Base-by-base conservation (phyloP, 1,140 invertebrate genomes). In the Leucophenga varia region DNA sequence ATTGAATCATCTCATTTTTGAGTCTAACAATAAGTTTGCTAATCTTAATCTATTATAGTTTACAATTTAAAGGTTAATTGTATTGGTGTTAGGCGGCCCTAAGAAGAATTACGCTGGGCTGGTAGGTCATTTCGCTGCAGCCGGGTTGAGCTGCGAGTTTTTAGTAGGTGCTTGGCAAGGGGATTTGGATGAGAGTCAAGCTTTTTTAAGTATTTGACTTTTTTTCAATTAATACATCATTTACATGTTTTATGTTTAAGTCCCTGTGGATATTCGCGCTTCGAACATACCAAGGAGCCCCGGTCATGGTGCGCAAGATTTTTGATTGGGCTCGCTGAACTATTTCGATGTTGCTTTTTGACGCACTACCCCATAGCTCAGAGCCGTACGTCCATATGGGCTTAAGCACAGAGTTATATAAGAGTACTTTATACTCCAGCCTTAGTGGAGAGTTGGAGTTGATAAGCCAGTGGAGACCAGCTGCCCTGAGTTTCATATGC, bases 271-370 rank as follows among this genome's bases (percentile, higher is more conserved):
- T 37, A 17, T 37, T 37, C 17, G 7, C 17, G 13, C 13, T 37
- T 37, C 17, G n/a, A 8, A 37, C 8, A 37, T 37, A 37, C 35
- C 35, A 37, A 37, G 35, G n/a, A 8, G 35, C 35, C 8, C 35
- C 35, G 14, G 17, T 37, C 7, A 37, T 37, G n/a, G 13, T 37
- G 6, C 35, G 7, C 7, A 37, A 14, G 13, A 37, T 13, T 13
- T 37, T 37, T n/a, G 35, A 37, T 14, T 37, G 35, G 8, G 14
- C 14, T 9, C 17, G n/a, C 14, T 37, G 35, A 13, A 37, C 8
- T 6, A 37, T 13, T 6, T 37, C 14, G 35, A 37, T 14, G 17
- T 37, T 37, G 25, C 25, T 30, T n/a, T 30, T 30, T 7, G 25
- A 8, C n/a, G 25, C 25, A n/a, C n/a, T 30, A 8, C 25, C 25